A percentile compares a stretch with the other conserved stretches of the same genome.
phyloP scores from a whole-genome alignment of 2,797 vertebrate genomes.

The Poeciliopsis turneri region DNA sequence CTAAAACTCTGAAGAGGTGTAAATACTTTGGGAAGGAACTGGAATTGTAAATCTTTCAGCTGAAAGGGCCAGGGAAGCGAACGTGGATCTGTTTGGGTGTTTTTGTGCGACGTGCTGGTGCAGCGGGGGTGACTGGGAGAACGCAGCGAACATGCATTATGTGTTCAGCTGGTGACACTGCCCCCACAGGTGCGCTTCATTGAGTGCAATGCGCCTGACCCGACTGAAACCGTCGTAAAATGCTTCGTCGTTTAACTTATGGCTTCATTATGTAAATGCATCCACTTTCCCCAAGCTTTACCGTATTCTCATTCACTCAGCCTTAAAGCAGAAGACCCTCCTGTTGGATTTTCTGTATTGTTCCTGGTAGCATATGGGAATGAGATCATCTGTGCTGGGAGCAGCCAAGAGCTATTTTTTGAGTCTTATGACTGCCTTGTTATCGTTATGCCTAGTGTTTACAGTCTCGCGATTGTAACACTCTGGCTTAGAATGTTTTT shows the following conservation, averaged over 20 bases:
- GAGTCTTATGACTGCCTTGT: background rate
- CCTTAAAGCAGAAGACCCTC: background rate
- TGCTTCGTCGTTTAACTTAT: constrained; percentile 27
- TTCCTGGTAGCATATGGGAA: background rate
- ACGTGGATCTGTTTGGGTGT: background rate
- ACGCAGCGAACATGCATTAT: background rate
- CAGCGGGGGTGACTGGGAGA: background rate
- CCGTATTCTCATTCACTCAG: background rate
- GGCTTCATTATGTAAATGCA: constrained; percentile 41
- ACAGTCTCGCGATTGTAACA: background rate
- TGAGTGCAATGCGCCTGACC: constrained; percentile 20
- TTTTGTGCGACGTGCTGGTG: background rate
- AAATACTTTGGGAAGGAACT: background rate
- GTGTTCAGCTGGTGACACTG: constrained; percentile 20
- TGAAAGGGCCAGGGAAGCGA: background rate
- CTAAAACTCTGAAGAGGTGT: background rate
- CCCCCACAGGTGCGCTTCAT: constrained; percentile 29
- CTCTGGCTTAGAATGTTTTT: background rate
- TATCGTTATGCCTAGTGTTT: background rate
- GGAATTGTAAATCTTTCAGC: constrained; percentile 4
- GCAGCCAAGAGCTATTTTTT: background rate
- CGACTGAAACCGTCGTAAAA: constrained; percentile 7
- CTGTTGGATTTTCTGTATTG: background rate
- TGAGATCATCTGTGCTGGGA: background rate
- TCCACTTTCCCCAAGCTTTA: constrained; percentile 15